Base-by-base conservation (phyloP, 2,797 vertebrate genomes). In the Babyrousa celebensis region DNA sequence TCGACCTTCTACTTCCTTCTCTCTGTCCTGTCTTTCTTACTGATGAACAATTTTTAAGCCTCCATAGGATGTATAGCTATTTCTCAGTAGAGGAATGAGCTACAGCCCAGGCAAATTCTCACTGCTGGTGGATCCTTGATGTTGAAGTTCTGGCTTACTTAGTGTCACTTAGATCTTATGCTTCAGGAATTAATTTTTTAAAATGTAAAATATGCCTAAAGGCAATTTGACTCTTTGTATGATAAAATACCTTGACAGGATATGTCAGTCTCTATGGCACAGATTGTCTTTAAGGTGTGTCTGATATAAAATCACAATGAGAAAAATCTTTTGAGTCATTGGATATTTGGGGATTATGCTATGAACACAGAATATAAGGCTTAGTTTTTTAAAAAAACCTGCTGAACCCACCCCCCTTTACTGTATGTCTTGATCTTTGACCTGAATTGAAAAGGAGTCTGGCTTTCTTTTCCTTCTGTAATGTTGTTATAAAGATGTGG, bases 151-250 rank as follows among this genome's bases (percentile, higher is more conserved):
- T 32, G 54, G 15, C 58, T 85, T 94, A 72, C 65, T 70, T 71
- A 71, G 23, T 79, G 68, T 87, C 43, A 9, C 72, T 91, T 92
- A 79, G 74, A 2, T 85, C 27, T 62, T 89, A 40, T 75, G 56
- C 36, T 97, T 89, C 17, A 89, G 67, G 27, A 95, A 60, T 88
- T 16, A 62, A 36, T 85, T 67, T 71, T 91, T 79, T 71, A 2
- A 85, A 85, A 75, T 77, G 56, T 5, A 63, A 85, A 79, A 15
- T 23, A 58, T 74, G 15, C 62, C 12, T 85, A 84, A 72, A 85
- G 12, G 40, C 72, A 29, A 62, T 85, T 85, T 84, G 75, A 83
- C 14, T 93, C 15, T 94, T 78, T 87, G 36, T 90, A 9, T 48
- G 40, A 48, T 82, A 75, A 85, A 85, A 79, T 58, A 58, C 32